These are phyloP conservation scores for Hypocryptadius cinnamomeus DNA, from an alignment of 2,113 vertebrate genomes.

Conservation along the genomic window DNA sequence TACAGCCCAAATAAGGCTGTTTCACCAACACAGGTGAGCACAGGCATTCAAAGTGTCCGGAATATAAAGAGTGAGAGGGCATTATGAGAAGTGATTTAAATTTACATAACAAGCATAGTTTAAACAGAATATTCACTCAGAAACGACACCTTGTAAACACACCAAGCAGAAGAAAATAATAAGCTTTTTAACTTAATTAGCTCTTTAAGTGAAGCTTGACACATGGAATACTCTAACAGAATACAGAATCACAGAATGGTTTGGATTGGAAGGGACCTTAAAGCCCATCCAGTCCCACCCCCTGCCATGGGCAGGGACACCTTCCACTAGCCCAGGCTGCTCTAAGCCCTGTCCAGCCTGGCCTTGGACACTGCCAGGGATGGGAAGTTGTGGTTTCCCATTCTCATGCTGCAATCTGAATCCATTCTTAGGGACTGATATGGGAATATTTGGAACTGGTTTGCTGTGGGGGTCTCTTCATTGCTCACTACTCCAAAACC, in stretches of 20 bases:
- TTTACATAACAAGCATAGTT: neutral
- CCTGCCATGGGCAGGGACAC: neutral
- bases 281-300: neutral
- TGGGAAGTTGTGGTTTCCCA: neutral
- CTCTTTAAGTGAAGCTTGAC: neutral
- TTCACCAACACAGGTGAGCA: neutral
- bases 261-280: neutral
- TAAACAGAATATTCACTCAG: neutral
- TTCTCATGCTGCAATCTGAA: neutral
- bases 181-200: neutral
- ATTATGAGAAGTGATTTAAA: neutral
- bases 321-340: neutral
- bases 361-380: neutral
- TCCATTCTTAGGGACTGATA: accelerated
- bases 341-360: accelerated
- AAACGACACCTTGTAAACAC: neutral
- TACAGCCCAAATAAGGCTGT: neutral
- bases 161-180: neutral
- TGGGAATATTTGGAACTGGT: neutral
- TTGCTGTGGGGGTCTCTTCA: neutral
- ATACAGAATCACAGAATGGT: neutral
- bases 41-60: neutral
- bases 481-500: neutral
- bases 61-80: neutral
- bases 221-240: neutral